Evolutionary conservation across 2,113 vertebrate genomes (phyloP), one percentile per base, ranked within the genome.

Genomic region (Limanda limanda): DNA sequence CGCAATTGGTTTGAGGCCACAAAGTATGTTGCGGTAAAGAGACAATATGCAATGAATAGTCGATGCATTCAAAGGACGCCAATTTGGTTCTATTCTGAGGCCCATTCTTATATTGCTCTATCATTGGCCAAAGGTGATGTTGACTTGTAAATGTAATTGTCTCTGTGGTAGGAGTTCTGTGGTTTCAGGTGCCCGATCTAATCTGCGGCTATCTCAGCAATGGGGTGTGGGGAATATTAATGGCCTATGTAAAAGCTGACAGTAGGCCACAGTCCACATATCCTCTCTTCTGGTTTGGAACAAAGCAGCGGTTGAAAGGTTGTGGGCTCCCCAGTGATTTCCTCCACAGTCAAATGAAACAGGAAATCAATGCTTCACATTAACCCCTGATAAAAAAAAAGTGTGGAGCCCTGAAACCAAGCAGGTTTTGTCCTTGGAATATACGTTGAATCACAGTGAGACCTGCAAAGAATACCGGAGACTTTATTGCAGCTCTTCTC

Each of bases 351-450:
- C 68, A 71, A 74, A 88, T 59, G 68, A 84, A 84, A 76, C 81
- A 89, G 81, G 64, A 89, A 86, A 91, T 92, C 82, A 82, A 88
- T 89, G 59, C 62, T 55, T 71, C 78, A 78, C 62, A 83, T 83
- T 88, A 86, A 86, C 69, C 70, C 76, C 67, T 73, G 66, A 78
- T 78, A 77, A 86, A 88, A 31, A 31, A 31, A 77, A 42, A 42
- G 40, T 42, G 3, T 57, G 58, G 48, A 81, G 54, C 59, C 24
- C 40, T 13, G 54, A 27, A 71, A 67, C 72, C 71, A 27, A 60
- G 74, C 67, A 75, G 76, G 63, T 71, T 74, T 66, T 58, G 68
- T 79, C 65, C 75, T 59, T 7, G 51, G 27, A 54, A 57, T 52
- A 64, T 51, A 78, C 45, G 59, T 1, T 66, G 63, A 79, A 68